Conservation (phyloP, 2,113 vertebrate genomes). For the Gavialis gangeticus region DNA sequence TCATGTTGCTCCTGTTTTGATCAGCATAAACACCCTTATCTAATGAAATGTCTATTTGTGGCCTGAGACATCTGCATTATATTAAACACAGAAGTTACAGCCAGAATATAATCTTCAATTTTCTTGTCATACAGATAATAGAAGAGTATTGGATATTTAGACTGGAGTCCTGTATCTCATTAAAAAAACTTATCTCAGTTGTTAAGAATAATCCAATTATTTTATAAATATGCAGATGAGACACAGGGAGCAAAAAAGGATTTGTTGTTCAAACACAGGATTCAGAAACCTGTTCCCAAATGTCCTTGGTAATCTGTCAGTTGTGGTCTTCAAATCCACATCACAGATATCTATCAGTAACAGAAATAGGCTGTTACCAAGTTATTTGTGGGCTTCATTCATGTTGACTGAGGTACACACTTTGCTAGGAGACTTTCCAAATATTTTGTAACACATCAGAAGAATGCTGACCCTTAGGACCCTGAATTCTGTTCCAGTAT, state of each 20-base stretch:
- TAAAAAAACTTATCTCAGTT: not conserved
- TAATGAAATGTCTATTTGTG: not conserved
- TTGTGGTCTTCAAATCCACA: not conserved
- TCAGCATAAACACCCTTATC: too few species aligned
- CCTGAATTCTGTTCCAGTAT: not conserved
- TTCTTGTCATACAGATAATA: not conserved
- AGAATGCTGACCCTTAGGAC: not conserved
- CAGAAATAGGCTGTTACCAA: not conserved
- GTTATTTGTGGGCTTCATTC: too few species aligned
- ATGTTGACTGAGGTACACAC: not conserved
- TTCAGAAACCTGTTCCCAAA: not conserved
- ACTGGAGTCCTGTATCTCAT: accelerated
- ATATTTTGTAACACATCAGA: not conserved
- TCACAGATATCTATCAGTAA: not conserved
- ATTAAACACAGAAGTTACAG: not conserved
- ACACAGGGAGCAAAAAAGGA: not conserved
- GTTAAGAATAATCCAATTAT: not conserved
- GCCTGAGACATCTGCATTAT: not conserved
- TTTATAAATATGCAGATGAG: not conserved
- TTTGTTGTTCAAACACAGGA: not conserved
- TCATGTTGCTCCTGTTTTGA: too few species aligned
- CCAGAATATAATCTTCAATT: not conserved
- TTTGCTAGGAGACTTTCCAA: not conserved
- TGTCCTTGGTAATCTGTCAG: not conserved
- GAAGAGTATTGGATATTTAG: not conserved